phyloP scores from a whole-genome alignment of 1,140 invertebrate species.

The Leptinotarsa defecta region DNA sequence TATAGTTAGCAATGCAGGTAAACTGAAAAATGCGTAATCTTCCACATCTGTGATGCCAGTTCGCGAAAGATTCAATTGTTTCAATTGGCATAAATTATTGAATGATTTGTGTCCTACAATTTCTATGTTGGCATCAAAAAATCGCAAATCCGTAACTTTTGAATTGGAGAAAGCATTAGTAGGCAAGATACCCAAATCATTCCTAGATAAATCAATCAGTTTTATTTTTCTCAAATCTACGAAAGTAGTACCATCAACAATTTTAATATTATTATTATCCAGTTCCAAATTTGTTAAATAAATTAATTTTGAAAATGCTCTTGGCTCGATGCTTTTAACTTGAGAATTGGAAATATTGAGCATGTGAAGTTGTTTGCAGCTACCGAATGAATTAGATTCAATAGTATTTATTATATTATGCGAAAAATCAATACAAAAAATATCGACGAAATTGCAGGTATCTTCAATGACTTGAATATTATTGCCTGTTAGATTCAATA shows the following conservation, averaged over 20 bases:
- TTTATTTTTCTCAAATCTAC: neutral
- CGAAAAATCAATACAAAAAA: neutral
- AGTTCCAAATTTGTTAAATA: neutral
- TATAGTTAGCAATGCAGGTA: neutral
- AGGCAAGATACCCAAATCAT: neutral
- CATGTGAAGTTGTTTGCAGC: neutral
- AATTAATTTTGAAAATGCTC: neutral
- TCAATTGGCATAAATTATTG: neutral
- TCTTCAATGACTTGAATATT: neutral
- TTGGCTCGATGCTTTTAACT: neutral
- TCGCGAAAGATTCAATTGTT: neutral
- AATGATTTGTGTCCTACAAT: neutral
- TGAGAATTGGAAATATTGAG: neutral
- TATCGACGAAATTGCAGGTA: neutral
- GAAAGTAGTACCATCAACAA: neutral
- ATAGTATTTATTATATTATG: conserved; percentile 4
- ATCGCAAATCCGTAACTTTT: neutral
- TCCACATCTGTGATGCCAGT: conserved; percentile 4
- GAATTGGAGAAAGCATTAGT: conserved; percentile 11
- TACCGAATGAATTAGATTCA: neutral
- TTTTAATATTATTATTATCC: neutral
- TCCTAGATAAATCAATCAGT: neutral
- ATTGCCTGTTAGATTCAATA: conserved; percentile 7
- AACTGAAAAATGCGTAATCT: conserved; percentile 3
- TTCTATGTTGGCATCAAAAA: neutral